Evolutionary conservation across 2,113 vertebrate genomes (phyloP).

Genomic region (Phycodurus eques): DNA sequence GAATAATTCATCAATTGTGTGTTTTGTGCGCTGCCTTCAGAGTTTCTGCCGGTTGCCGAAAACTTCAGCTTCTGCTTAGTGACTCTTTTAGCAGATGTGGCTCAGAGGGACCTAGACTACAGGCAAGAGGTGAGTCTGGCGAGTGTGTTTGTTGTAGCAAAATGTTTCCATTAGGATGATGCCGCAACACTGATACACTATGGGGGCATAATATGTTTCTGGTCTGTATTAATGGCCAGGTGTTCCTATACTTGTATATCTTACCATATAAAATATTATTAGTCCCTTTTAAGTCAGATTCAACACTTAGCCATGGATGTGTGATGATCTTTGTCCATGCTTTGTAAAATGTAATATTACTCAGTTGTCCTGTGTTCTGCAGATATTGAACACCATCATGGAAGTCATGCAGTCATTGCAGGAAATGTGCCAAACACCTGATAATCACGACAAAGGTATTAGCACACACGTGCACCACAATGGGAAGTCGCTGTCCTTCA

Average conservation of each 20-base stretch:
- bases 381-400: conserved; percentile 87
- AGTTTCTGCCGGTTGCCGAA: conserved; percentile 87
- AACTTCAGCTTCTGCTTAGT: conserved; percentile 95
- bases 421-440: conserved; percentile 87
- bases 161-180: neutral
- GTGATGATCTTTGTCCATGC: no score
- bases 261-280: neutral
- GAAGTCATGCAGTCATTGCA: conserved; percentile 85
- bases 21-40: conserved; percentile 56
- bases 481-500: neutral
- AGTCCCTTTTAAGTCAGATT: no score
- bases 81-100: conserved; percentile 87
- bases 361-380: conserved; percentile 3
- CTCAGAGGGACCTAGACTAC: conserved; percentile 73
- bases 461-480: neutral
- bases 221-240: neutral
- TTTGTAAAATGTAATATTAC: neutral
- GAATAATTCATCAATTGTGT: neutral
- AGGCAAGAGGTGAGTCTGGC: conserved; percentile 54
- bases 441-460: conserved; percentile 91
- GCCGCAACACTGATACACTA: neutral
- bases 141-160: neutral
- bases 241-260: neutral
- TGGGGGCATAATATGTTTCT: neutral
- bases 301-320: no score